Base-by-base conservation (phyloP, 2,888 invertebrate species). In the Gastrophysa polygoni region DNA sequence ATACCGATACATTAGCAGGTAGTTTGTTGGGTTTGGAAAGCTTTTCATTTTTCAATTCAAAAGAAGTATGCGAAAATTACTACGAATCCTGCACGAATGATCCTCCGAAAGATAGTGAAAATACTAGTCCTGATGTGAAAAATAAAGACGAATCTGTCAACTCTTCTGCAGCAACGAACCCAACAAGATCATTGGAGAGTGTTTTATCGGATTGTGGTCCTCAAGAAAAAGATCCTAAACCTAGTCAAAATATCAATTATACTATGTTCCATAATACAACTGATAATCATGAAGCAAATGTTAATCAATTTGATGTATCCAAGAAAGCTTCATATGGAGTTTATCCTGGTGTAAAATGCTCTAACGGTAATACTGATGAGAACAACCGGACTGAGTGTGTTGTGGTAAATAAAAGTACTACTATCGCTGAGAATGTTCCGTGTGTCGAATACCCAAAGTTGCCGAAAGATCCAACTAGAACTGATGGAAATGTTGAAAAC, bases 1-100 rank as follows among this genome's bases (percentile, higher is more conserved):
- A 78, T 48, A 78, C 71, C 63, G 68, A 79, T 54, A 78, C 77
- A 17, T 77, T 80, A 1, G 43, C 43, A 11, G 34, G 44, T 11
- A 79, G 73, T 70, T 67, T 80, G n/a, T 66, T 81, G 8, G 80
- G 79, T 72, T 70, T 81, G 49, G 82, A 82, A 59, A 79, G 75
- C 67, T 78, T 81, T 64, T 76, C 78, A 3, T 81, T 81, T 63
- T 80, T 81, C 60, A 75, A 75, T 7, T 65, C 73, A 1, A 81
- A 78, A 66, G 78, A 80, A 51, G 71, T 74, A 20, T 75, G 70
- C 50, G 67, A 61, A 17, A 72, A 68, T 54, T 74, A 77, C 66
- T 77, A 77, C 61, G 64, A 51, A 29, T 62, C 69, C 1, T 54
- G 43, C 24, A 17, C 54, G 5, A 24, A 24, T 17, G 17, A 14